Base-by-base conservation (phyloP, 2,797 vertebrate genomes). In the Myoxocephalus aenaeus region DNA sequence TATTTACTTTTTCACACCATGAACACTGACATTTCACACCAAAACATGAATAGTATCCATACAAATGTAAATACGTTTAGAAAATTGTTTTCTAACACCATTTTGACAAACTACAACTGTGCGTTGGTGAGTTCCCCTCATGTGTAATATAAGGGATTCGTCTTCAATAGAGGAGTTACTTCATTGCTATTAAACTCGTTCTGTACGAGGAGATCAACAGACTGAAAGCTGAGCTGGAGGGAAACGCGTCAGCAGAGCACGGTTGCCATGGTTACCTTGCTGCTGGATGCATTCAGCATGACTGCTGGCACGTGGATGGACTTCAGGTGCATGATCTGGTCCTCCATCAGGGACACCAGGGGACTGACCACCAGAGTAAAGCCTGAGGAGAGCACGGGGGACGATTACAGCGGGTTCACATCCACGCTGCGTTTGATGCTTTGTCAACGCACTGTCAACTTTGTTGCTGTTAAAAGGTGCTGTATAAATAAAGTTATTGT, bases 291-390 rank as follows among this genome's bases (percentile, higher is more conserved):
- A 81, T 98, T 99, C 77, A 99, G 92, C 78, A 95, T 94, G 50
- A 94, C 93, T 48, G 97, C 96, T 13, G 96, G 80, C 76, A 99
- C 89, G 2, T 92, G 85, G 34, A 97, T 88, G 56, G 96, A 96
- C 18, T 96, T 95, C 85, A 99, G 91, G 90, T 94, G 96, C 97
- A 99, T 99, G 76, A 97, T 92, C 65, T 99, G 98, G 92, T 99
- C 98, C 89, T 99, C 98, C 97, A 99, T 99, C 76, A 99, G 94
- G 10, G 98, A 99, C 81, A 99, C 95, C 86, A 99, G 84, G 2
- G 98, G 98, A 74, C 96, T 96, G 77, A 99, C 91, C 56, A 99
- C 97, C 9, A 99, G 90, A 0, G 98, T 99, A 85, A 99, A 97
- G 83, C 98, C 98, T 99, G 88, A 34, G 0, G 54, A 36, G 82